Evolutionary conservation across 1,140 invertebrate genomes (phyloP).

Genomic region (Anoplolepis gracilipes): DNA sequence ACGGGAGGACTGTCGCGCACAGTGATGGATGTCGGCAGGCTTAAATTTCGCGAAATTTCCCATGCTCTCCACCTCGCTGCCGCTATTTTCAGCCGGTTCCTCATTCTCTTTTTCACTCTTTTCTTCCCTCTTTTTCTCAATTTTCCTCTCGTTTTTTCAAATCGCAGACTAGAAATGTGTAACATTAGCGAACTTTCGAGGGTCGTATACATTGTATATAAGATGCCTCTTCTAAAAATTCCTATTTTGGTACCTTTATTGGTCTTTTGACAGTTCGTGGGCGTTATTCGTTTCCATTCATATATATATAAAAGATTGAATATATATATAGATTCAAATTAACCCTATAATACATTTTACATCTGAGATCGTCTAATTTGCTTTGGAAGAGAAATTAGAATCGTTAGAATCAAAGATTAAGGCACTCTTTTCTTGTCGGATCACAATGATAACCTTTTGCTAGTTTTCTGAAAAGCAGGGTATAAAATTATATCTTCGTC

Average conservation of each 20-base stretch:
- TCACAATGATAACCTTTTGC: constrained; percentile 10
- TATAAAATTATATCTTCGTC: constrained; percentile 69
- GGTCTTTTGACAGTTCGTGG: neutral
- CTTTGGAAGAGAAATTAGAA: neutral
- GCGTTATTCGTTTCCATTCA: constrained; percentile 11
- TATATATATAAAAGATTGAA: constrained; percentile 62
- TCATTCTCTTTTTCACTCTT: constrained; percentile 11
- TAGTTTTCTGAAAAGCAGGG: constrained; percentile 51
- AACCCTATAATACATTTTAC: constrained; percentile 63
- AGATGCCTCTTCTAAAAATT: constrained; percentile 20
- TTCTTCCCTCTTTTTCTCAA: no score
- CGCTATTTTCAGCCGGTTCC: constrained; percentile 43
- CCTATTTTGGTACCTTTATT: neutral
- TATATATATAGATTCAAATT: no score
- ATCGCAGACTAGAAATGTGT: neutral
- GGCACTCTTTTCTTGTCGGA: neutral
- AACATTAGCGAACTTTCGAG: constrained; percentile 8
- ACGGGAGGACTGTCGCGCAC: constrained; percentile 63
- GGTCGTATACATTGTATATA: no score
- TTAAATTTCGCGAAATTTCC: constrained; percentile 76
- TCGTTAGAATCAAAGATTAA: constrained; percentile 30
- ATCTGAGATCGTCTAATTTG: constrained; percentile 50
- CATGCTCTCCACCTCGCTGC: constrained; percentile 41
- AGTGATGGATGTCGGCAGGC: constrained; percentile 75
- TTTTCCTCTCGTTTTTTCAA: neutral